Evolutionary conservation across 2,113 vertebrate genomes (phyloP), one percentile per base, ranked within the genome.

Genomic region (Junco hyemalis): DNA sequence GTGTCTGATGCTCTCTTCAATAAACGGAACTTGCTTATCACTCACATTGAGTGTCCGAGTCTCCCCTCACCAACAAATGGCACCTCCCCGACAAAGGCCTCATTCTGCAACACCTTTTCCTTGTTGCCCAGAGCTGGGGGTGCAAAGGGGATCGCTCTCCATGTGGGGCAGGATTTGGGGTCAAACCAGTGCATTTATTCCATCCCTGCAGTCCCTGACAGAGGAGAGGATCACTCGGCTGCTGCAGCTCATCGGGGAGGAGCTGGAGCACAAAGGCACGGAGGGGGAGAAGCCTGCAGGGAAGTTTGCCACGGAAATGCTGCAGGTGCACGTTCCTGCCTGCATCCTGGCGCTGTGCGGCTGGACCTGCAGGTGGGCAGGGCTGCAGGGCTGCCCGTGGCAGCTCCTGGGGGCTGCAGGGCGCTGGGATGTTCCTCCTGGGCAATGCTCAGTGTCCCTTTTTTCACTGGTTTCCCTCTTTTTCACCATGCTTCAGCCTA

Each of bases 261-360:
- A 99, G 63, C 97, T 98, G 19, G 98, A 98, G 86, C 97, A 81
- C 87, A 97, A 69, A 88, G 40, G 47, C 1, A 16, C 38, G 0
- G 97, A 97, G 5, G 90, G n/a, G 17, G 97, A 97, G 65, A 97
- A 94, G 26, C 36, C 92, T 12, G 31, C 92, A 0, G 23, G 81
- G 68, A 98, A 97, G 71, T 77, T 91, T 12, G 90, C 96, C 71
- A 93, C 96, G 0, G 99, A 99, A 60, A 83, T 95, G 29, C 95
- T 98, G 65, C 98, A 98, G n/a, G 96, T 99, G 51, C 99, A 99
- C 5, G 94, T 99, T 92, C 98, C 99, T 10, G 99, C 99, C 83
- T 99, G 98, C 36, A 88, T 99, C 33, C 97, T 99, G 73, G 98
- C 99, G n/a, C 95, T 99, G 33, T 99, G 98, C 14, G 99, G 99